Evolutionary conservation across 2,888 invertebrate genomes (phyloP), one percentile per base, ranked within the genome.

Genomic region (Catocala fraxini): DNA sequence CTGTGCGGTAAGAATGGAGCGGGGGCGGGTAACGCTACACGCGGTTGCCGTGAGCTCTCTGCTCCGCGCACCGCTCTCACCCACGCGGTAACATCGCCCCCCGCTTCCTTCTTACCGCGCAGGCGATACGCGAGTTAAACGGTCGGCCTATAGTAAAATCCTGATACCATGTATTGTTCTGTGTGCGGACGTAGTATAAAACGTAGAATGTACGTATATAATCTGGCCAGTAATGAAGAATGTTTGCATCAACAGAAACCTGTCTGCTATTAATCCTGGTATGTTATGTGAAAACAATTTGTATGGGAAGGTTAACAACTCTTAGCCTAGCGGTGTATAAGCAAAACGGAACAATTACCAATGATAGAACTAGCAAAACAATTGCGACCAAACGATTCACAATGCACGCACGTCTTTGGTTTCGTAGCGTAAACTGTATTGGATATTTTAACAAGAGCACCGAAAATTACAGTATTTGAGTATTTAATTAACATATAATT

Each of bases 401-500:
- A 58, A 60, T 63, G 53, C 52, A 65, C 34, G 60, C 57, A 68
- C 47, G 64, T 77, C 77, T 77, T 77, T 77, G 76, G 77, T 68
- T 76, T 75, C 54, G 63, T 71, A 74, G 64, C 67, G 47, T 68
- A 49, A 45, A 45, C 49, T 49, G 51, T 54, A 43, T 41, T 46
- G n/a, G 33, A 39, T 41, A 56, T 34, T n/a, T 51, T 46, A n/a
- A 13, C 25, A 25, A 25, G 25, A 25, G 25, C 25, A 25, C 25
- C 25, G 25, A 34, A 11, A 47, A 46, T 47, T 12, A 59, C 11
- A 41, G 25, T 41, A 54, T 47, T 33, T 65, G 62, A 71, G 68
- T 73, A 71, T 64, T 70, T 49, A 34, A 48, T 56, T 53, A 34
- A 39, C 6, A 13, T 55, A 55, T 35, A 11, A 33, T 51, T 45